These are phyloP conservation scores for Meiosimyza platycephala DNA, from an alignment of 2,888 invertebrate species.

Conservation along the genomic window DNA sequence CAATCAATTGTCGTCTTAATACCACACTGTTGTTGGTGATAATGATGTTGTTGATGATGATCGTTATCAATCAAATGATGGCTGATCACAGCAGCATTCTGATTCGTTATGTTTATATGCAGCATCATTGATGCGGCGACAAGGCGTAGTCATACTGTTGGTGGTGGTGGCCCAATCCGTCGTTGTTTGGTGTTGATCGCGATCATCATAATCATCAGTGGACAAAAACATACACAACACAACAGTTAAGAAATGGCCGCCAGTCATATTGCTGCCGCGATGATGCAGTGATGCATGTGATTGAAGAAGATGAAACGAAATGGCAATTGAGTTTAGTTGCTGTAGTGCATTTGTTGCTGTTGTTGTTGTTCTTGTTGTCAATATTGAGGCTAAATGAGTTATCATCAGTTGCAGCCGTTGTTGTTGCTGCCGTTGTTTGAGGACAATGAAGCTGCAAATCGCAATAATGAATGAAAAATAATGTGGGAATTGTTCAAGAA, in stretches of 20 bases:
- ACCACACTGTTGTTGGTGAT: constrained; percentile 2
- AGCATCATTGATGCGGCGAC: neutral
- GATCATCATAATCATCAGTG: constrained; percentile 20
- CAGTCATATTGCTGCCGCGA: neutral
- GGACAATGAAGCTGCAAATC: no score
- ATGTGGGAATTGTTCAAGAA: neutral
- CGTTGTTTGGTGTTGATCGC: constrained; percentile 5
- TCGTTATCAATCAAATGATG: neutral
- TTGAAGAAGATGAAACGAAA: neutral
- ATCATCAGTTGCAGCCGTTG: no score
- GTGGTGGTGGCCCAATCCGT: neutral
- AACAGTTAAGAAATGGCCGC: constrained; percentile 26
- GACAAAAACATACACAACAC: constrained; percentile 22
- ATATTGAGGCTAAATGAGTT: no score
- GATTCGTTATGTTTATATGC: constrained; percentile 1
- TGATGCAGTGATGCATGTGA: neutral
- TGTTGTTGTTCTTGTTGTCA: no score
- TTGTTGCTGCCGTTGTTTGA: no score
- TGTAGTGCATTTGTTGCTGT: no score
- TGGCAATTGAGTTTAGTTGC: no score
- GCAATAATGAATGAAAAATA: neutral
- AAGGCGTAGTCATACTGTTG: neutral
- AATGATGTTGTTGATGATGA: constrained; percentile 7
- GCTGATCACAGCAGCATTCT: neutral
- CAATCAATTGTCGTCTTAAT: neutral